phyloP scores from a whole-genome alignment of 1,140 invertebrate genomes.

The Drosophila saltans region DNA sequence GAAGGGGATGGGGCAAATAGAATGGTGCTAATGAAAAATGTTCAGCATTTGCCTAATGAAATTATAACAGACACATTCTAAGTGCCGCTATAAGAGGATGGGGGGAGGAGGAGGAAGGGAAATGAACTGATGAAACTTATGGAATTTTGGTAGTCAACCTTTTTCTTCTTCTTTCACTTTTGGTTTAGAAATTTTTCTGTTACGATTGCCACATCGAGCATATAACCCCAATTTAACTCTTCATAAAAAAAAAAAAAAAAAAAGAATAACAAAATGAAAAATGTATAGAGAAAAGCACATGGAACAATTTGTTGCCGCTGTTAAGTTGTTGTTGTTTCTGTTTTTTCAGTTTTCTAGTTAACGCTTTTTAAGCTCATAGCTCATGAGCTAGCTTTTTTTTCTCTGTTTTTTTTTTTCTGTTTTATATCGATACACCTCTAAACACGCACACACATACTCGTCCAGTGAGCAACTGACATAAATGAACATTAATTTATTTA shows the following conservation, averaged over 20 bases:
- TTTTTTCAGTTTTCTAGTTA: constrained; percentile 46
- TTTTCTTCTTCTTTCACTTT: constrained; percentile 2
- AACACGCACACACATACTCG: constrained; percentile 39
- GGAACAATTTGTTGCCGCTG: constrained; percentile 24
- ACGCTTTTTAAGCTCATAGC: constrained; percentile 70
- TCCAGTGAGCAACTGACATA: constrained; percentile 33
- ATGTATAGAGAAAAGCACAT: constrained; percentile 24
- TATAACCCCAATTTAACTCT: constrained; percentile 67
- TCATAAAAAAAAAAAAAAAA: constrained; percentile 39
- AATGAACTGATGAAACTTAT: no score
- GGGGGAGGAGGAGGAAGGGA: not conserved
- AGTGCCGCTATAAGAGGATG: constrained; percentile 53
- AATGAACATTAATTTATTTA: constrained; percentile 80
- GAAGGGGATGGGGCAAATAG: constrained; percentile 17
- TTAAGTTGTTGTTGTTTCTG: not conserved
- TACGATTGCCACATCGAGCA: constrained; percentile 34
- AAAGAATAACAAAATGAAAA: not conserved
- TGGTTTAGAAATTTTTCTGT: constrained; percentile 54
- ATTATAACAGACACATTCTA: constrained; percentile 74
- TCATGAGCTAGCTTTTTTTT: constrained; percentile 56
- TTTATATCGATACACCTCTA: constrained; percentile 54
- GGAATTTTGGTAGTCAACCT: not conserved
- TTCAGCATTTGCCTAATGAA: constrained; percentile 78
- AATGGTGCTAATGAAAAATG: constrained; percentile 77
- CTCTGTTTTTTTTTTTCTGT: not conserved